Evolutionary conservation across 1,140 invertebrate genomes (phyloP), one percentile per base, ranked within the genome.

Genomic region (Muscidifurax raptorellus): DNA sequence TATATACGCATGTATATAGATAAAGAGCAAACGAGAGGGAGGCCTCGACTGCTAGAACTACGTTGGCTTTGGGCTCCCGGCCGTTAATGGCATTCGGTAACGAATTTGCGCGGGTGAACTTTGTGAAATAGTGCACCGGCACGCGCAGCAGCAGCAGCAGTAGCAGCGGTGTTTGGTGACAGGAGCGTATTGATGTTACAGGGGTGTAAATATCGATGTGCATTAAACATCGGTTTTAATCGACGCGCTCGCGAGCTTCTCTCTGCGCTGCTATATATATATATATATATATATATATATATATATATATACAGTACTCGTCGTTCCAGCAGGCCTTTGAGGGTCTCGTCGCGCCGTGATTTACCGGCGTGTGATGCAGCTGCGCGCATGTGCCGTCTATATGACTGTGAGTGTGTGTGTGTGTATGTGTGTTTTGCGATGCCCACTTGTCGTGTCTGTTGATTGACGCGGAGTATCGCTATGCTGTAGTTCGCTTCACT

Each of bases 41-140:
- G 25, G 36, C 74, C n/a, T 75, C 32, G 52, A 59, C 52, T 59
- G 52, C 18, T n/a, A 18, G 4, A 59, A n/a, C 22, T 75, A 40
- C 72, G 72, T 75, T 10, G 27, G 59, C 64, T 66, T 69, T 66
- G 12, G 78, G 52, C 52, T 59, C 22, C n/a, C 22, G 64, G 4
- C 22, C 36, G 79, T 67, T 72, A 80, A 80, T 52, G 79, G 40
- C 67, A 80, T 80, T 80, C 79, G 67, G 79, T 80, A 80, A 80
- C 79, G 79, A 80, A 80, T 80, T 80, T 80, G 66, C 79, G 76
- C 28, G 59, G 13, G 32, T 13, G 78, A 72, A 72, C 79, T 67
- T 80, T 80, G 52, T 59, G 79, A 80, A 71, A 80, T 72, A 52
- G 36, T 71, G 59, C 67, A 64, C 74, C n/a, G 36, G 7, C 10